Base-by-base conservation (phyloP, 1,140 invertebrate genomes). In the Drosophila neocordata region DNA sequence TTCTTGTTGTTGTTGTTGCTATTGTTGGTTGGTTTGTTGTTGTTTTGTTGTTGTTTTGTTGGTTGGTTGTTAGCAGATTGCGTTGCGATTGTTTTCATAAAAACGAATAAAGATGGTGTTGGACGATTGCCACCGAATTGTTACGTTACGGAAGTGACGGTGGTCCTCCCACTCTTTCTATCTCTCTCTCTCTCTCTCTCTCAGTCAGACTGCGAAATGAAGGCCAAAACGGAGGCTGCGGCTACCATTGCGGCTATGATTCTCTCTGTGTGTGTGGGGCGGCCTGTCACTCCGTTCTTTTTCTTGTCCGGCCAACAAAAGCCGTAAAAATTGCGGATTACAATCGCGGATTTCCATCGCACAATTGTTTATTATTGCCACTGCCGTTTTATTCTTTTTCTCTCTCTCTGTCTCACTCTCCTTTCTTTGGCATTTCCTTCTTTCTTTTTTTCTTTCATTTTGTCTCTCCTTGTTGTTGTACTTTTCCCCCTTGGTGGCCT, bases 321-420 rank as follows among this genome's bases (percentile, higher is more conserved):
- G 89, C 89, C 83, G 89, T 89, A 90, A 90, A 90, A 90, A 90
- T 90, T 90, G 89, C 88, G 89, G 89, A 90, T 90, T 90, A 90
- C 88, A 88, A 90, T 90, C 88, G 89, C 88, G 83, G 88, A 90
- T 85, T 90, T 90, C 82, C 79, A 90, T 81, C 82, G 77, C 69
- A 85, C 82, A 85, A 85, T 87, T 90, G 87, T 84, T 89, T 85
- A 81, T 85, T 85, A 80, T 85, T 85, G 82, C 82, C 74, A 67
- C 77, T 64, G 63, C 53, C 60, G 69, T 35, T 59, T 65, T 52
- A 27, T 41, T 22, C 9, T 61, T 15, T 27, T 37, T 51, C 66
- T 73, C 67, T 73, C 72, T 60, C 72, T 73, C 4, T 24, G 24
- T 12, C 57, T 15, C 24, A 35, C 38, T 66, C 67, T 73, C 66